These are phyloP conservation scores for Lypha dubia DNA, from an alignment of 2,888 invertebrate genomes.

Conservation along the genomic window DNA sequence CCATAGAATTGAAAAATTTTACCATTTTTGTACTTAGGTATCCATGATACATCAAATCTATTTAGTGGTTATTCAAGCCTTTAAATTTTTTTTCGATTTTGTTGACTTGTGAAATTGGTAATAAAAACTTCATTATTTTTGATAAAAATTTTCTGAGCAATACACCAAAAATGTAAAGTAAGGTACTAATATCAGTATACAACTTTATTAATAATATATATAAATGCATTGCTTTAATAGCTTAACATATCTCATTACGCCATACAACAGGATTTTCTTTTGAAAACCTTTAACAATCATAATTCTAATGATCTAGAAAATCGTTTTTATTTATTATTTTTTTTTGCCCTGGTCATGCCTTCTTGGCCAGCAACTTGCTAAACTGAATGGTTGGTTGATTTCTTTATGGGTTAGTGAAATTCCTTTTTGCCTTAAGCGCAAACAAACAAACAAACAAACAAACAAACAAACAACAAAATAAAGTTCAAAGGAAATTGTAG, in stretches of 20 bases:
- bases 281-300: slow-evolving; percentile 27
- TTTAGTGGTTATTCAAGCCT: too few species aligned
- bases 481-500: slow-evolving; percentile 15
- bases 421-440: slow-evolving; percentile 4
- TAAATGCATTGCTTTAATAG: not conserved
- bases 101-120: too few species aligned
- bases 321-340: slow-evolving; percentile 35
- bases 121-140: too few species aligned
- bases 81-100: too few species aligned
- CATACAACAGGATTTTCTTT: not conserved
- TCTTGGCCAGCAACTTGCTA: slow-evolving; percentile 29
- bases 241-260: not conserved
- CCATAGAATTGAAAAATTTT: too few species aligned
- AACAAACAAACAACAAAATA: not conserved
- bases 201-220: too few species aligned
- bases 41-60: too few species aligned
- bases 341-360: slow-evolving; percentile 59
- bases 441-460: too few species aligned
- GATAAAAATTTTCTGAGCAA: too few species aligned
- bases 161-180: too few species aligned
- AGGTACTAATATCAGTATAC: too few species aligned
- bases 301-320: slow-evolving; percentile 59
- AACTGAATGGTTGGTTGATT: slow-evolving; percentile 27
- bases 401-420: slow-evolving; percentile 36
- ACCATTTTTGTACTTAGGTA: too few species aligned